phyloP scores from a whole-genome alignment of 2,888 invertebrate species.

The Watsonalla cultraria region DNA sequence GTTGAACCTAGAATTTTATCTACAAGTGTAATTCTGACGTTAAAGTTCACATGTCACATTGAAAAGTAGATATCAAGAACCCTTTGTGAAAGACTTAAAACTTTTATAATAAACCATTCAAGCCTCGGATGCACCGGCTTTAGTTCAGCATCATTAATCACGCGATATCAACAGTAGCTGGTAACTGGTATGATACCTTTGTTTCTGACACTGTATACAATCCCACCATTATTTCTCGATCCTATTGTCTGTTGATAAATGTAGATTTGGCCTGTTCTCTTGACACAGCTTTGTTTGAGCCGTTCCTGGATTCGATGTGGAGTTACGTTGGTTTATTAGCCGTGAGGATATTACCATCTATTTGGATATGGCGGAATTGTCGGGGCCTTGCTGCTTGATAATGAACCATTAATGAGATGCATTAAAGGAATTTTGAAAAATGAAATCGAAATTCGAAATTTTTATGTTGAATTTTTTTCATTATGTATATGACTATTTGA shows the following conservation, averaged over 20 bases:
- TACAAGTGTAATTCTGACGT: too few species aligned
- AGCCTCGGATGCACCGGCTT: constrained; percentile 1
- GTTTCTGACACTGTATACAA: constrained; percentile 24
- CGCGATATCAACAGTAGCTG: constrained; percentile 17
- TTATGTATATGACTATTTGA: too few species aligned
- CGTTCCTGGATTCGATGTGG: neutral
- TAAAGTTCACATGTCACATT: too few species aligned
- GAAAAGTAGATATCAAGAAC: neutral
- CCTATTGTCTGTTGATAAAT: constrained; percentile 7
- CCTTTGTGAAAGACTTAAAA: neutral
- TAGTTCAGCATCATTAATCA: constrained; percentile 19
- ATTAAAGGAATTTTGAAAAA: too few species aligned
- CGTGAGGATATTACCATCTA: too few species aligned
- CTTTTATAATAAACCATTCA: neutral
- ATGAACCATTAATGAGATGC: too few species aligned
- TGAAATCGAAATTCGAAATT: too few species aligned
- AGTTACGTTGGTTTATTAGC: neutral
- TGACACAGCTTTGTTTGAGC: neutral
- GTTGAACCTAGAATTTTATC: too few species aligned
- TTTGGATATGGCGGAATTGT: too few species aligned
- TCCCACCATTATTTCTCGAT: constrained; percentile 22
- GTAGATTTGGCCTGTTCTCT: neutral
- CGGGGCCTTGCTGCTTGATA: too few species aligned
- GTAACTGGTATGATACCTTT: constrained; percentile 22
- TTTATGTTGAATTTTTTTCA: too few species aligned